These are phyloP conservation scores for Enteromius viviparus DNA, from an alignment of 2,797 vertebrate species.

Conservation along the genomic window DNA sequence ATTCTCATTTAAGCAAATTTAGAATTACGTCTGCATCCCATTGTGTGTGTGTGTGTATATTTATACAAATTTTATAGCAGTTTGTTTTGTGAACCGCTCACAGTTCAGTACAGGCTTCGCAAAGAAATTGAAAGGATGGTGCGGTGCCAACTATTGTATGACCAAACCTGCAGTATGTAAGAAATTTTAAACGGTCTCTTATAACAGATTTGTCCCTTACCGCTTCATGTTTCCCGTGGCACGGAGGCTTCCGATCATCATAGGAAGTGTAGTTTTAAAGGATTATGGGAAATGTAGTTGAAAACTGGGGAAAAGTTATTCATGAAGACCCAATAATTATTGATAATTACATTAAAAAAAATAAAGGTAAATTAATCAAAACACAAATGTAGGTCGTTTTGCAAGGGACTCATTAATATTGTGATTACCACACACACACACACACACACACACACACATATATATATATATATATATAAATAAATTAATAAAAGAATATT, in stretches of 20 bases:
- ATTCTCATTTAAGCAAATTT: not conserved
- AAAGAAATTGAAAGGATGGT: not conserved
- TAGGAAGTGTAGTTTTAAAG: constrained; percentile 37
- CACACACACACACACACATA: too few species aligned
- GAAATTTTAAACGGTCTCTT: not conserved
- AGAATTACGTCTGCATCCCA: too few species aligned
- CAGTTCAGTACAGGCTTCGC: not conserved
- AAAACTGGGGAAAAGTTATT: not conserved
- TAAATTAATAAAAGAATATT: too few species aligned
- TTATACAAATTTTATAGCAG: not conserved
- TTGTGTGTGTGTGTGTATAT: too few species aligned
- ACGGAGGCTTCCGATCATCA: constrained; percentile 41
- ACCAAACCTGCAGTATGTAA: not conserved
- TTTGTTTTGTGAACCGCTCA: not conserved
- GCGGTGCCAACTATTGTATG: not conserved
- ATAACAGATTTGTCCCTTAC: constrained; percentile 1
- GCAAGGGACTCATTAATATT: not conserved
- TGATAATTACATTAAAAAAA: not conserved
- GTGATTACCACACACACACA: too few species aligned
- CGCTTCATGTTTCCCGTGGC: constrained; percentile 47
- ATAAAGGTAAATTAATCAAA: not conserved
- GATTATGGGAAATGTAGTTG: constrained; percentile 74
- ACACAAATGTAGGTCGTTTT: not conserved
- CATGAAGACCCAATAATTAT: not conserved
- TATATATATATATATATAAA: not conserved